A percentile compares a stretch with the other conserved stretches of the same genome.
Conservation (phyloP, 2,113 vertebrate species). For the Conger conger region DNA sequence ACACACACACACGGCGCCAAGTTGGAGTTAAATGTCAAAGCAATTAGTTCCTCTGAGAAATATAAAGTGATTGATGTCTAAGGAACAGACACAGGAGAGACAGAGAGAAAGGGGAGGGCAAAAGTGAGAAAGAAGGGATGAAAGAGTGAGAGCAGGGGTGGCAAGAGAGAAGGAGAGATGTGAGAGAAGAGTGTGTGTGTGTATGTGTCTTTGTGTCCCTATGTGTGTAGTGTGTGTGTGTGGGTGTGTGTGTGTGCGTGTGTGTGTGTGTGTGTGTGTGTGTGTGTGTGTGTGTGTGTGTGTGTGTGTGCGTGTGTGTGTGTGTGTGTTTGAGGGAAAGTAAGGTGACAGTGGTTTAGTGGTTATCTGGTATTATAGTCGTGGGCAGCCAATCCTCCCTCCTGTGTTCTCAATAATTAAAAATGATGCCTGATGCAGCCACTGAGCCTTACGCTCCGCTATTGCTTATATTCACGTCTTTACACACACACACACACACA, state of each 20-base stretch:
- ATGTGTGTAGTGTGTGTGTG: no score
- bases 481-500: background rate
- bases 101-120: no score
- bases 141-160: no score
- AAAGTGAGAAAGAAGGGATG: no score
- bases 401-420: background rate
- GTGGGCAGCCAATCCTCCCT: background rate
- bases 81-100: no score
- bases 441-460: background rate
- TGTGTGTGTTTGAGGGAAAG: background rate
- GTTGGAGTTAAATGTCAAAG: no score
- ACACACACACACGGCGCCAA: no score
- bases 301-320: background rate
- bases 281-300: background rate
- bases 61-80: no score
- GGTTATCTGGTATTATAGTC: background rate
- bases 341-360: background rate
- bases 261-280: background rate
- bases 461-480: background rate
- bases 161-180: no score
- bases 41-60: no score
- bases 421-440: background rate
- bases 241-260: background rate
- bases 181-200: background rate
- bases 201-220: no score